phyloP scores from a whole-genome alignment of 1,140 invertebrate species.

The Drepana arcuata region DNA sequence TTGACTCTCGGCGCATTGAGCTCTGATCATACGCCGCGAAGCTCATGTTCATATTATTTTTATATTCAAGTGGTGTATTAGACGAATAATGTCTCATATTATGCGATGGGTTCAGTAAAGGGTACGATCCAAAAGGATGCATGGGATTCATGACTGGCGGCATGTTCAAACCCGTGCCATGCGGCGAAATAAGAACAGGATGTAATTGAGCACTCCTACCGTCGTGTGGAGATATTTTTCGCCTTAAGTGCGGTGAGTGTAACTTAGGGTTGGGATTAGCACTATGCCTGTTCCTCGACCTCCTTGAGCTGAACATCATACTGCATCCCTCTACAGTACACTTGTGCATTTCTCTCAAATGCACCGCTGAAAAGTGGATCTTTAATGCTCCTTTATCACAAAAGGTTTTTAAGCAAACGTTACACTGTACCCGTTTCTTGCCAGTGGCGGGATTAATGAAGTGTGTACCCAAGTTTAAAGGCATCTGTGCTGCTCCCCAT shows the following conservation, averaged over 20 bases:
- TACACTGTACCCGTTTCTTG: conserved; percentile 98
- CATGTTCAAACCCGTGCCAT: conserved; percentile 72
- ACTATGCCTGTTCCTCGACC: conserved; percentile 96
- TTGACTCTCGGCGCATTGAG: conserved; percentile 46
- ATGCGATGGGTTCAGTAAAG: conserved; percentile 81
- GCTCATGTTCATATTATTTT: conserved; percentile 75
- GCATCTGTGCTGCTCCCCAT: conserved; percentile 87
- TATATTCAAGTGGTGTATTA: conserved; percentile 77
- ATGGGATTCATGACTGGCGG: conserved; percentile 76
- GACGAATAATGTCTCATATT: conserved; percentile 73
- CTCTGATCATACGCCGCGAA: conserved; percentile 51
- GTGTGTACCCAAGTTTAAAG: conserved; percentile 89
- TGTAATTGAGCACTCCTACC: conserved; percentile 90
- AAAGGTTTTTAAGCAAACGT: conserved; percentile 98
- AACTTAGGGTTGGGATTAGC: conserved; percentile 99
- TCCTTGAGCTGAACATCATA: conserved; percentile 98
- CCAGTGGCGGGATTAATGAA: conserved; percentile 93
- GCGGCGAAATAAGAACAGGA: conserved; percentile 82
- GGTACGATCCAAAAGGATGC: conserved; percentile 83
- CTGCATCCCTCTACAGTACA: conserved; percentile 99
- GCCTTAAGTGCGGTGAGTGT: conserved; percentile 92
- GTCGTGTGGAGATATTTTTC: conserved; percentile 95
- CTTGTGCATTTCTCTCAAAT: conserved; percentile 99
- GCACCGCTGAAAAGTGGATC: conserved; percentile 99
- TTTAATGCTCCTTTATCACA: conserved; percentile 99